Evolutionary conservation across 2,888 invertebrate species (phyloP), one percentile per base, ranked within the genome.

Genomic region (Drosophila melanosoma): DNA sequence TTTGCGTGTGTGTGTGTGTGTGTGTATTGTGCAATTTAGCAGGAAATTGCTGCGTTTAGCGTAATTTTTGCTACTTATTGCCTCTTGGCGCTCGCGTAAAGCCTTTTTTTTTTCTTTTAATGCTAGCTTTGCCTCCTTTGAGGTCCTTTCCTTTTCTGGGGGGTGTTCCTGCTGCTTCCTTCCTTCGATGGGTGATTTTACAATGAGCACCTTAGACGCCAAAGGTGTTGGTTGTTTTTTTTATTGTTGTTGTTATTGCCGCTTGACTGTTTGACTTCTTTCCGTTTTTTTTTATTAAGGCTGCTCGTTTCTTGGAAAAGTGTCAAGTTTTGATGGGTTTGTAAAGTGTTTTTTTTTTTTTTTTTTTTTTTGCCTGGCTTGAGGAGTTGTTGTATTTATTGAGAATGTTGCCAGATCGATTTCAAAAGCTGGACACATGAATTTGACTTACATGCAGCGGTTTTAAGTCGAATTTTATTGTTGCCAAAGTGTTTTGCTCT

Each of bases 41-140:
- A 78, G 87, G 82, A 89, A 86, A 89, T 89, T 86, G 86, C 86
- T 87, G 75, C 89, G 85, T 84, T 87, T 89, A 85, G 81, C 87
- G 90, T 88, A 82, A 84, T 82, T 78, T 82, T 87, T 89, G 89
- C 89, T 89, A 89, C 87, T 90, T 88, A 87, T 90, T 89, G 89
- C 90, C 87, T 76, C 76, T 82, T 75, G 78, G 70, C 87, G 53
- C 63, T 62, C 63, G 59, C 56, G 57, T 48, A 62, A 77, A 67
- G 73, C 77, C 73, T 64, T 75, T 73, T 67, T 74, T 67, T 65
- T 69, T 73, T 79, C 63, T 26, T n/a, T n/a, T n/a, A n/a, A 26
- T 26, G 26, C 62, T 72, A 57, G 89, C 82, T 74, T 68, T 64
- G 74, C 81, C 68, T 29, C 48, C 70, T 48, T 48, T 57, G 51